Conservation (phyloP, 1,140 invertebrate species). For the Batillaria attramentaria region DNA sequence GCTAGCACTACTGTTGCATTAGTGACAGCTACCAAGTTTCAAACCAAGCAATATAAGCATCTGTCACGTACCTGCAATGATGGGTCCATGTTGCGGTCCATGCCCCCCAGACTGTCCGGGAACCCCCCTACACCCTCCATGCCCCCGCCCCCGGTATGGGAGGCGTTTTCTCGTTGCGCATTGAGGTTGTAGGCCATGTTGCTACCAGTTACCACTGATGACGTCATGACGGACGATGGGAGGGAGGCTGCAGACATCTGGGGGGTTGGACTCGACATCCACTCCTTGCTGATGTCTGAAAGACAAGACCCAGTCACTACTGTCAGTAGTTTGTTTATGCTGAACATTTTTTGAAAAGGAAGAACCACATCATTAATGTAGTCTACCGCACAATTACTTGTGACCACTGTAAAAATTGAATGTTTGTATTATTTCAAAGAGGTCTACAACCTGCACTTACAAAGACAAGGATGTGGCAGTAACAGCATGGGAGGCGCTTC, state of each 20-base stretch:
- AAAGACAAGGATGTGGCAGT: too few relatives aligned
- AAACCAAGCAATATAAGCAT: background rate
- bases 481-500: too few relatives aligned
- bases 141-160: background rate
- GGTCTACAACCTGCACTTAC: too few relatives aligned
- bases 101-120: conserved; percentile 5
- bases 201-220: conserved; percentile 55
- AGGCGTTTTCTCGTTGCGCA: conserved; percentile 9
- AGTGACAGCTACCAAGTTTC: too few relatives aligned
- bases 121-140: conserved; percentile 10
- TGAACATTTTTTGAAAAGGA: too few relatives aligned
- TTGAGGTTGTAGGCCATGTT: conserved; percentile 46
- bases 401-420: conserved; percentile 1
- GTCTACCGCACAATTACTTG: too few relatives aligned
- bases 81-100: conserved; percentile 11
- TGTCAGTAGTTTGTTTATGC: too few relatives aligned
- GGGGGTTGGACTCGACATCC: conserved; percentile 35
- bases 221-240: conserved; percentile 55
- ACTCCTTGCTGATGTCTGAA: conserved; percentile 52
- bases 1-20: too few relatives aligned
- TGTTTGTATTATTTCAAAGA: background rate
- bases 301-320: too few relatives aligned
- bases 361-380: too few relatives aligned
- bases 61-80: conserved; percentile 5
- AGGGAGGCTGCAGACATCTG: conserved; percentile 46